Conservation (phyloP, 53 echinoderm and acorn worm genomes). For the Echinometra lucunter region DNA sequence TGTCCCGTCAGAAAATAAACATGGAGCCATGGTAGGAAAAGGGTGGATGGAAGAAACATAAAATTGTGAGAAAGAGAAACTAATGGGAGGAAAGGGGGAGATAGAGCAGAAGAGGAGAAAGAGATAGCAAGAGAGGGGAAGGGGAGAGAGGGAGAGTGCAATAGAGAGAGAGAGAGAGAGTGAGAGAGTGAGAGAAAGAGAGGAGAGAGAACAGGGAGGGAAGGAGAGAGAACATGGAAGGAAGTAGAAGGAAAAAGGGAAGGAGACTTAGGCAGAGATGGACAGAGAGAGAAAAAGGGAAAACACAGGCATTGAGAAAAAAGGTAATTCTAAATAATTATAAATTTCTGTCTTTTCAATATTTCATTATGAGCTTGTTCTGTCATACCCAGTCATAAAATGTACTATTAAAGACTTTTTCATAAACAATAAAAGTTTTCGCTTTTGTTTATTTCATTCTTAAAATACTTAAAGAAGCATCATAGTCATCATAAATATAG, state of each 20-base stretch:
- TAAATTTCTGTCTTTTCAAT: too few relatives aligned
- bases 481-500: not conserved
- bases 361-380: too few relatives aligned
- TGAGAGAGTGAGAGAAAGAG: not conserved
- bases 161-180: not conserved
- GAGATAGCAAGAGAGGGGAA: not conserved
- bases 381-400: too few relatives aligned
- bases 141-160: too few relatives aligned
- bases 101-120: not conserved
- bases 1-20: constrained; percentile 48
- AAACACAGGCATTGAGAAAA: too few relatives aligned
- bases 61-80: not conserved
- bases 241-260: not conserved
- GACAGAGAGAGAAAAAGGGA: not conserved
- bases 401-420: too few relatives aligned
- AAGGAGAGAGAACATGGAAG: too few relatives aligned
- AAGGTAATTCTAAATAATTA: too few relatives aligned
- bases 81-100: not conserved
- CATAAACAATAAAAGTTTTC: too few relatives aligned
- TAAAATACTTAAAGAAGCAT: not conserved
- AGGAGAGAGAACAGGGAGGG: too few relatives aligned
- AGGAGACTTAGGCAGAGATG: not conserved
- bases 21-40: not conserved
- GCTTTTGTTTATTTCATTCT: not conserved
- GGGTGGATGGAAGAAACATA: not conserved